Percentiles rank a stretch among this genome's conserved stretches.
Conservation (phyloP, 1,140 invertebrate species). For the Armadillidium nasatum region DNA sequence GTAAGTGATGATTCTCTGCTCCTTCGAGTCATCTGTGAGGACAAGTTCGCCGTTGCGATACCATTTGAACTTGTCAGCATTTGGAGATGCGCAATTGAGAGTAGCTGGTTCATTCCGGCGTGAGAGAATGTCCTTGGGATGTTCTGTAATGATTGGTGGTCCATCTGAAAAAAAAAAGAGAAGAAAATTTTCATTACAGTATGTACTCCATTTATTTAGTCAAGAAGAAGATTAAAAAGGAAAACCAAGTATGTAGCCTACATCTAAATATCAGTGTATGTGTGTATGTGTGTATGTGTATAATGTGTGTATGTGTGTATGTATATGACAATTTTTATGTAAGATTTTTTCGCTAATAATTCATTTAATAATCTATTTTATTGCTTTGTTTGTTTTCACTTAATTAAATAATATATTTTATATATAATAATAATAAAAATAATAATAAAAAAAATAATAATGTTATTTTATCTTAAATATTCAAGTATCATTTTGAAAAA, state of each 20-base stretch:
- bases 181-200: neutral
- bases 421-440: too few relatives aligned
- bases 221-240: too few relatives aligned
- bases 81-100: slow-evolving; percentile 32
- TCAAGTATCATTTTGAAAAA: too few relatives aligned
- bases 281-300: too few relatives aligned
- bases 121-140: slow-evolving; percentile 24
- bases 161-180: neutral
- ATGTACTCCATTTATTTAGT: neutral
- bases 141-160: slow-evolving; percentile 30
- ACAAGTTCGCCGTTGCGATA: slow-evolving; percentile 32
- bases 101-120: slow-evolving; percentile 33
- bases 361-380: too few relatives aligned
- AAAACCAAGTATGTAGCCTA: too few relatives aligned
- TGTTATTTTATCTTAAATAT: too few relatives aligned
- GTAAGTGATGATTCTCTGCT: slow-evolving; percentile 28
- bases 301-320: too few relatives aligned
- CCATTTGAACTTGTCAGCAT: slow-evolving; percentile 29
- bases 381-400: too few relatives aligned
- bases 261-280: too few relatives aligned
- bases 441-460: too few relatives aligned
- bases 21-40: slow-evolving; percentile 17
- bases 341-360: neutral
- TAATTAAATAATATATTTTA: too few relatives aligned
- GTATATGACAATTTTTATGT: neutral